phyloP scores from a whole-genome alignment of 2,888 invertebrate species.

The Phoenoteleia sp. region DNA sequence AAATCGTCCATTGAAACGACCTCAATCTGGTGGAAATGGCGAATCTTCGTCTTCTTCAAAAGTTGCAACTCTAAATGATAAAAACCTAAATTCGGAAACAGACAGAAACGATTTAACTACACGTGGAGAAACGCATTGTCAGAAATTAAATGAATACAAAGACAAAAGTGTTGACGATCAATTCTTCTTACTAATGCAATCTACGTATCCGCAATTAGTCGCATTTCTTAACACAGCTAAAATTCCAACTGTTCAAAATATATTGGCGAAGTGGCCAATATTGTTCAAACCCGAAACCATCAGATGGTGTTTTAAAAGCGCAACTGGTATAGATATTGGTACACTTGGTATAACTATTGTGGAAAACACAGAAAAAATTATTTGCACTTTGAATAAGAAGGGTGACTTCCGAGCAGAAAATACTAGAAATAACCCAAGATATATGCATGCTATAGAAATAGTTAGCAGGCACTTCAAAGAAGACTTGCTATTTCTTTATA shows the following conservation, averaged over 20 bases:
- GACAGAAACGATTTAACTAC: not conserved
- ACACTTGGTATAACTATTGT: not conserved
- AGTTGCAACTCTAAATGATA: no score
- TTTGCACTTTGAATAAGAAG: not conserved
- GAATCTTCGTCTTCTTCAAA: no score
- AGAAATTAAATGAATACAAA: constrained; percentile 8
- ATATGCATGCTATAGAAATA: not conserved
- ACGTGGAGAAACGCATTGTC: no score
- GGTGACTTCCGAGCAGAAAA: not conserved
- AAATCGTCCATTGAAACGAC: constrained; percentile 50
- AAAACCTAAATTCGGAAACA: not conserved
- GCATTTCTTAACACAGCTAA: not conserved
- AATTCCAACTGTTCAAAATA: constrained; percentile 3
- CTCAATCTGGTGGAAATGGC: no score
- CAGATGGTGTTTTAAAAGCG: constrained; percentile 3
- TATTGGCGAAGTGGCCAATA: not conserved
- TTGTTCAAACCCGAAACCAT: constrained; percentile 6
- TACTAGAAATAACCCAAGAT: not conserved
- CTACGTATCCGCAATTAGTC: constrained; percentile 8
- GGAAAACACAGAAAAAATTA: not conserved
- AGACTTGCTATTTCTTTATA: not conserved
- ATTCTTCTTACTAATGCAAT: not conserved
- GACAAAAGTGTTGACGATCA: not conserved
- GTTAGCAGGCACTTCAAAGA: not conserved
- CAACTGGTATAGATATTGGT: not conserved